Conservation (phyloP, 2,797 vertebrate genomes). For the Etheostoma perlongum region DNA sequence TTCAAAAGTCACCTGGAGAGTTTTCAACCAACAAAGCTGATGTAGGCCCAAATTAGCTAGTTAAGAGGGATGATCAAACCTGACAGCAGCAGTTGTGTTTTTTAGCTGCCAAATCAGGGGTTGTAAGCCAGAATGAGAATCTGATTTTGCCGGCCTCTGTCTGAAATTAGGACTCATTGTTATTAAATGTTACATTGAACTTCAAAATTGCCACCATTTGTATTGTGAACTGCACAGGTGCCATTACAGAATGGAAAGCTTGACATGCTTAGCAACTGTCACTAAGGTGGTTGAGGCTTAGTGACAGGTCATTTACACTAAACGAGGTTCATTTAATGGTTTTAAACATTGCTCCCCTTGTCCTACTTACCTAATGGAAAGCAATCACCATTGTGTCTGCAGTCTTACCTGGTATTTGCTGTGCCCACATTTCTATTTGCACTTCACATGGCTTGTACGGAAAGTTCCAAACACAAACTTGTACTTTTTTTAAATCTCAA, state of each 20-base stretch:
- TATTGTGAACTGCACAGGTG: background rate
- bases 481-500: constrained; percentile 57
- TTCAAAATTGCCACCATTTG: background rate
- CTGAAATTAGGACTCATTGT: constrained; percentile 5
- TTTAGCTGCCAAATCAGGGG: background rate
- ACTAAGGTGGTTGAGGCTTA: background rate
- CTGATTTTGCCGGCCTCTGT: background rate
- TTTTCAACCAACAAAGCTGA: constrained; percentile 4
- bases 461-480: constrained; percentile 74
- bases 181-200: background rate
- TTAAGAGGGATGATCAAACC: constrained; percentile 11
- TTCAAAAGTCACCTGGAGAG: background rate
- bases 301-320: background rate
- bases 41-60: background rate
- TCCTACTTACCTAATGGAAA: constrained; percentile 55
- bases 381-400: constrained; percentile 23
- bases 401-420: constrained; percentile 27
- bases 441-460: constrained; percentile 23
- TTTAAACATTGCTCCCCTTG: constrained; percentile 32
- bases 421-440: constrained; percentile 41
- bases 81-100: background rate
- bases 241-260: background rate
- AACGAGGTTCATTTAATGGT: background rate
- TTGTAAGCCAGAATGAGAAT: background rate
- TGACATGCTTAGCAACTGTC: background rate